Percentiles rank a stretch among this genome's conserved stretches.
Evolutionary conservation across 92 coral and sea anemone species (phyloP).

Genomic region (Zoanthus sociatus): DNA sequence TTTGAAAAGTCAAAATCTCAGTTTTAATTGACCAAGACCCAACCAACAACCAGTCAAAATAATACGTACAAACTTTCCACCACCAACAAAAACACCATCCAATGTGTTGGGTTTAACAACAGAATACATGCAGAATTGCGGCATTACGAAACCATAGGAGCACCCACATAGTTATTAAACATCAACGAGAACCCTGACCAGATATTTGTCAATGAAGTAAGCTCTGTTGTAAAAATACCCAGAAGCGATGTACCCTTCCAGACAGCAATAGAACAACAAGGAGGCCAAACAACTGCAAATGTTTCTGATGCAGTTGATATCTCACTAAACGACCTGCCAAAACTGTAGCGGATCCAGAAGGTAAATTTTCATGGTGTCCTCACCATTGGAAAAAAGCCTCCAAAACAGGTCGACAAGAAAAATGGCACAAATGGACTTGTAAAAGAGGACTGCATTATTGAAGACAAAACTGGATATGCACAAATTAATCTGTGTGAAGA

Average conservation of each 20-base stretch:
- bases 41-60: no score
- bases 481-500: constrained; percentile 34
- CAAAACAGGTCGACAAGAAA: constrained; percentile 31
- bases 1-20: no score
- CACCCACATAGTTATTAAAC: no score
- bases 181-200: background rate
- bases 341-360: background rate
- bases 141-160: no score
- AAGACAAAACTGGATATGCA: constrained; percentile 35
- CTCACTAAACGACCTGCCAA: constrained; percentile 1
- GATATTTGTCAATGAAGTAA: background rate
- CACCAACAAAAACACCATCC: no score
- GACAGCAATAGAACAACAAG: constrained; percentile 4
- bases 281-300: background rate
- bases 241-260: constrained; percentile 11
- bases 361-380: constrained; percentile 18
- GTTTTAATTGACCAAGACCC: no score
- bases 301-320: constrained; percentile 13
- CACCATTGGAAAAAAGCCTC: constrained; percentile 18
- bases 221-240: background rate
- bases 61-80: no score
- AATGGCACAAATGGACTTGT: constrained; percentile 4
- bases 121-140: no score
- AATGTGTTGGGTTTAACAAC: no score
- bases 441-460: constrained; percentile 35